Evolutionary conservation across 2,113 vertebrate species (phyloP).

Genomic region (Cyprinus carpio): DNA sequence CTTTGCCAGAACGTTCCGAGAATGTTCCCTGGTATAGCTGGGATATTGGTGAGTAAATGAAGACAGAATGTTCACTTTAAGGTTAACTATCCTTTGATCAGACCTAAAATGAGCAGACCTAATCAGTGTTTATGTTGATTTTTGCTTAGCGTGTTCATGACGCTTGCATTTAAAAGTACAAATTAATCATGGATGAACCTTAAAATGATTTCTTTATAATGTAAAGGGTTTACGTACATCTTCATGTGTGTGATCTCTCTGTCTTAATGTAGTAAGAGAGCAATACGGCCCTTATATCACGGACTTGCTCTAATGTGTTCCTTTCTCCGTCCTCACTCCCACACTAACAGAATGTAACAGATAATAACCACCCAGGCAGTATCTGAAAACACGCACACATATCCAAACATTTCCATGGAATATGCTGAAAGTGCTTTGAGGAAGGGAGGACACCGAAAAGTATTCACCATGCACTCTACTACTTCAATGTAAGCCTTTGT

Average conservation of each 20-base stretch:
- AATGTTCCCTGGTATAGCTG: too few species aligned
- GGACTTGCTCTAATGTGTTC: not conserved
- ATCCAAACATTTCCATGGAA: slow-evolving; percentile 22
- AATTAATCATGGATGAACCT: too few species aligned
- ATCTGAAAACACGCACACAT: not conserved
- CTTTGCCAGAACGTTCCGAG: too few species aligned
- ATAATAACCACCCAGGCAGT: slow-evolving; percentile 12
- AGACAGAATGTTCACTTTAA: too few species aligned
- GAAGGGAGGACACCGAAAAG: slow-evolving; percentile 38
- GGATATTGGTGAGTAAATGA: too few species aligned
- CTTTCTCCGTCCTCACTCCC: not conserved
- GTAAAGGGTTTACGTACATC: too few species aligned
- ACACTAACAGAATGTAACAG: not conserved
- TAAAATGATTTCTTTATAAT: too few species aligned
- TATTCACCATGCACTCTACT: slow-evolving; percentile 1
- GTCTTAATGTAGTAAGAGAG: not conserved
- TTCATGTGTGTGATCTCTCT: not conserved
- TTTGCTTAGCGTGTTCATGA: not conserved
- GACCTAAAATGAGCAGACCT: not conserved
- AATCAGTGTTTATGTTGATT: not conserved
- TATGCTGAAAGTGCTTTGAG: slow-evolving; percentile 28
- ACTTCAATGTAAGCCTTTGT: not conserved
- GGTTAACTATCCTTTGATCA: too few species aligned
- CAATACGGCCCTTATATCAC: not conserved
- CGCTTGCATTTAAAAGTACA: not conserved